phyloP scores from a whole-genome alignment of 2,113 vertebrate species.

The Xenopus borealis region DNA sequence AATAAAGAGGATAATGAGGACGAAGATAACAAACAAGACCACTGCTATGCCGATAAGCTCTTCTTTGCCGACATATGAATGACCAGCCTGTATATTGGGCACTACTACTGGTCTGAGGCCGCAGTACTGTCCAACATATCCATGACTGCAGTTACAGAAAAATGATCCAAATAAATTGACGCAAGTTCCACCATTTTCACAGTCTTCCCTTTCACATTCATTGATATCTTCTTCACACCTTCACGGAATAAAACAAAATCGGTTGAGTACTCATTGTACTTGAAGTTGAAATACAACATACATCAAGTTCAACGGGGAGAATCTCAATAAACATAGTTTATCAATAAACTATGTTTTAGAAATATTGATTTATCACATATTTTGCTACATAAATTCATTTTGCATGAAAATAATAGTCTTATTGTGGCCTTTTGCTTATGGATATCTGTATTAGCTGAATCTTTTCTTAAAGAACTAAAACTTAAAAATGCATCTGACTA shows the following conservation, averaged over 20 bases:
- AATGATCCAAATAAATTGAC: constrained; percentile 92
- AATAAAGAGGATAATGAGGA: constrained; percentile 82
- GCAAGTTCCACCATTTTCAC: constrained; percentile 88
- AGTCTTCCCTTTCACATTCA: constrained; percentile 87
- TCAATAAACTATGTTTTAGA: no score
- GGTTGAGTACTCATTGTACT: not conserved
- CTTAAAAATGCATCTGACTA: no score
- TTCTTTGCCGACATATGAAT: constrained; percentile 88
- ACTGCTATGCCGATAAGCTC: constrained; percentile 90
- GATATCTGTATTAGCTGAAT: no score
- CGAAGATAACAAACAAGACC: constrained; percentile 86
- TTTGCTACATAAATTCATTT: no score
- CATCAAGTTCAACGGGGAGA: no score
- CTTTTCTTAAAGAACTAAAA: no score
- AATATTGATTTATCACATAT: no score
- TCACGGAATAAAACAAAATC: constrained; percentile 36
- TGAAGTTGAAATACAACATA: no score
- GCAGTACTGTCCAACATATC: constrained; percentile 87
- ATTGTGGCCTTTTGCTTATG: no score
- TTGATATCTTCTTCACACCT: constrained; percentile 94
- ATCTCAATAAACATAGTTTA: no score
- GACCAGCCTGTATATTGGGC: constrained; percentile 93
- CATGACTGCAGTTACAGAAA: constrained; percentile 90
- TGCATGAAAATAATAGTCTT: no score
- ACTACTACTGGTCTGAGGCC: constrained; percentile 86